phyloP scores from a whole-genome alignment of 1,140 invertebrate genomes.

The Antheraea pernyi region DNA sequence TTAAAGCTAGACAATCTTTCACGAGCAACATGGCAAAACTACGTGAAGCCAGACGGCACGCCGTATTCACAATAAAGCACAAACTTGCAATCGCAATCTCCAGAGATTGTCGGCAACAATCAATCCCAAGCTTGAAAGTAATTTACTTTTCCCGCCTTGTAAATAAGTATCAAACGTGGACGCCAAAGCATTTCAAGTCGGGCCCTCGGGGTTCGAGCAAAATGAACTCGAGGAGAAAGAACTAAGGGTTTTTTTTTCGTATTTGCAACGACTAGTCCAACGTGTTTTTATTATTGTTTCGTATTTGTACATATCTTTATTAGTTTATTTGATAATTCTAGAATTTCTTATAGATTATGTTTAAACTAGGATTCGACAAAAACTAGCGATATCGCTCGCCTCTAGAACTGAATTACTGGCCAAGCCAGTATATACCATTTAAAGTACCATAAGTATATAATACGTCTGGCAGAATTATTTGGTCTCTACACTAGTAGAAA shows the following conservation, averaged over 20 bases:
- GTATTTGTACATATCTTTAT: conserved; percentile 2
- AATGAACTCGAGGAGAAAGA: conserved; percentile 25
- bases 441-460: too few relatives aligned
- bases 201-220: conserved; percentile 15
- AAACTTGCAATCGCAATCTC: conserved; percentile 34
- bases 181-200: conserved; percentile 12
- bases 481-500: too few relatives aligned
- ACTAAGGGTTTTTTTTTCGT: conserved; percentile 13
- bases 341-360: too few relatives aligned
- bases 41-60: not conserved
- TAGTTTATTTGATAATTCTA: not conserved
- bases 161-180: conserved; percentile 23
- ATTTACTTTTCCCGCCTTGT: conserved; percentile 34
- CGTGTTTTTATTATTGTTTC: not conserved
- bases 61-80: conserved; percentile 28
- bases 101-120: conserved; percentile 39
- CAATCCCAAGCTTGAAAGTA: conserved; percentile 41
- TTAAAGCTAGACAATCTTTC: not conserved
- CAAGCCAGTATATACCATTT: too few relatives aligned
- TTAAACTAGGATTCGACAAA: too few relatives aligned
- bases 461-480: too few relatives aligned
- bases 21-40: not conserved
- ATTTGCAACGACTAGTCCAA: conserved; percentile 11
- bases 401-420: too few relatives aligned
- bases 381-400: too few relatives aligned